A percentile compares a stretch with the other conserved stretches of the same genome.
Evolutionary conservation across 2,888 invertebrate species (phyloP).

Genomic region (Phortica magna): DNA sequence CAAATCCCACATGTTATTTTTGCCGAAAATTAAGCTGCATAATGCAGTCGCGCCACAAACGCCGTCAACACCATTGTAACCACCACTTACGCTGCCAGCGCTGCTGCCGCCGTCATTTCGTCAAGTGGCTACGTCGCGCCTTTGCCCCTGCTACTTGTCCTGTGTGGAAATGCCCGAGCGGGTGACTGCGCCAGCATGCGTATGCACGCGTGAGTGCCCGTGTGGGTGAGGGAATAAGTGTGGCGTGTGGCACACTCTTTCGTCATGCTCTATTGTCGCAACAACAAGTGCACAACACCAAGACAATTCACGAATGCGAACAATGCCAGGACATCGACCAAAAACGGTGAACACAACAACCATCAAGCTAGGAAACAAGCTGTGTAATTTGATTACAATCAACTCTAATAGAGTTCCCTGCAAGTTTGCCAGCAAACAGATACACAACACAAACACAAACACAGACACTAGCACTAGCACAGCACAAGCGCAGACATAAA

Average conservation of each 20-base stretch:
- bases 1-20: slow-evolving; percentile 36
- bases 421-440: background rate
- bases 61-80: slow-evolving; percentile 3
- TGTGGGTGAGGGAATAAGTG: slow-evolving; percentile 22
- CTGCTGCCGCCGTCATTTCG: no score
- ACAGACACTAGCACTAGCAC: background rate
- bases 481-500: background rate
- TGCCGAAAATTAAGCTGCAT: slow-evolving; percentile 59
- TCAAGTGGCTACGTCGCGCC: slow-evolving; percentile 9
- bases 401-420: slow-evolving; percentile 69
- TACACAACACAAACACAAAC: background rate
- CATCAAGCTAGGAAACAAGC: slow-evolving; percentile 63
- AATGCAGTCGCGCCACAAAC: background rate
- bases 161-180: background rate
- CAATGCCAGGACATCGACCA: slow-evolving; percentile 24
- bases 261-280: slow-evolving; percentile 71
- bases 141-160: background rate
- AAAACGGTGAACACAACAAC: slow-evolving; percentile 25
- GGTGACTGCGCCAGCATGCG: background rate
- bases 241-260: slow-evolving; percentile 65
- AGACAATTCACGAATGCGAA: slow-evolving; percentile 41
- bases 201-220: no score
- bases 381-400: slow-evolving; percentile 76
- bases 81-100: background rate
- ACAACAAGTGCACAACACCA: slow-evolving; percentile 62